Conservation (phyloP, 2,888 invertebrate genomes). For the Zaprionus obscuricornis region DNA sequence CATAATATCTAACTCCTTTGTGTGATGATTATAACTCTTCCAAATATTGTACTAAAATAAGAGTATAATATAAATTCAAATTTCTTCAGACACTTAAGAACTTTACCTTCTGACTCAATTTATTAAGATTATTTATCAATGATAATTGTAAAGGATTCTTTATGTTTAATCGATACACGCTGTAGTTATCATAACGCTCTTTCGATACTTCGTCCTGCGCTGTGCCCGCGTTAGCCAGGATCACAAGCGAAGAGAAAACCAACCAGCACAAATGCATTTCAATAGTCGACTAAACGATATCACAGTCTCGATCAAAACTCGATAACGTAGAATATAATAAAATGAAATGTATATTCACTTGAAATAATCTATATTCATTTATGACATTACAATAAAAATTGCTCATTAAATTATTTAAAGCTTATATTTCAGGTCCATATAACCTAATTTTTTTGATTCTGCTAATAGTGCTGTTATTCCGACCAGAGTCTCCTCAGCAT, state of each 20-base stretch:
- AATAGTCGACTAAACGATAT: constrained; percentile 31
- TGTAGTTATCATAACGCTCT: constrained; percentile 79
- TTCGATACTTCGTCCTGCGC: constrained; percentile 49
- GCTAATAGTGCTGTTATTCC: too few species aligned
- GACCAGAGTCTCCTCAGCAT: too few species aligned
- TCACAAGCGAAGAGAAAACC: constrained; percentile 52
- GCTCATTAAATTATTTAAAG: too few species aligned
- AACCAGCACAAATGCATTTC: constrained; percentile 61
- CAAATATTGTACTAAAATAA: constrained; percentile 73
- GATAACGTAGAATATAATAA: too few species aligned
- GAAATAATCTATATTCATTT: constrained; percentile 48
- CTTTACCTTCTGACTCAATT: constrained; percentile 41
- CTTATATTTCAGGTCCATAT: too few species aligned
- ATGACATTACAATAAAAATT: too few species aligned
- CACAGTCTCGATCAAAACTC: neutral
- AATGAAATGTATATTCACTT: too few species aligned
- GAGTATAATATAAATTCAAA: neutral
- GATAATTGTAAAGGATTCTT: constrained; percentile 84
- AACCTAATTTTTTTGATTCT: too few species aligned
- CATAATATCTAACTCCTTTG: constrained; percentile 85
- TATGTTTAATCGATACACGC: constrained; percentile 82
- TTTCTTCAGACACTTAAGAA: too few species aligned
- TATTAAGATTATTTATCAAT: constrained; percentile 66
- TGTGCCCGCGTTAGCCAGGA: constrained; percentile 45
- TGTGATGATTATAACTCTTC: constrained; percentile 80